Evolutionary conservation across 2,797 vertebrate genomes (phyloP).

Genomic region (Syndactyla subalaris): DNA sequence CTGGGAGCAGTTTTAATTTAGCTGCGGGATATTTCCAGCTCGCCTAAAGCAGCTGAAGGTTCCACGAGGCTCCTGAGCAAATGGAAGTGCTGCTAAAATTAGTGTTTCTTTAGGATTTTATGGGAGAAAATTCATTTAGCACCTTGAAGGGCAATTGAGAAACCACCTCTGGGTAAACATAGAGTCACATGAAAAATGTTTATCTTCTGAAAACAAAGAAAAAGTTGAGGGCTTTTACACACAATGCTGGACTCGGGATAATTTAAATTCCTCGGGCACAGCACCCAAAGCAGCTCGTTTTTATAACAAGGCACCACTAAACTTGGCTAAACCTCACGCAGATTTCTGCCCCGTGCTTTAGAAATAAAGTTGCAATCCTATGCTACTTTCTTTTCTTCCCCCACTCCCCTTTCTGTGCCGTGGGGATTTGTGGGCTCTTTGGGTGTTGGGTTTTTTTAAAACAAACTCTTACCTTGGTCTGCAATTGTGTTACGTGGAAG

Average conservation of each 20-base stretch:
- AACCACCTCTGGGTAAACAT: background rate
- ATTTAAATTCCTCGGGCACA: background rate
- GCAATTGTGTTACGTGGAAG: background rate
- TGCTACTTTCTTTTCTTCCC: background rate
- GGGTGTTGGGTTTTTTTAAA: background rate
- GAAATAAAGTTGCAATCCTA: background rate
- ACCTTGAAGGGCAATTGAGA: background rate
- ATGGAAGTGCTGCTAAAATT: background rate
- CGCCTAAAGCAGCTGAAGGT: background rate
- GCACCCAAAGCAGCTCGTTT: background rate
- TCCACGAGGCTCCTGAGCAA: background rate
- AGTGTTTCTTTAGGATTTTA: background rate
- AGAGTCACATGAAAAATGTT: fast-evolving
- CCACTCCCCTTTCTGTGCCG: background rate
- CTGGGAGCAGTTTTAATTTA: background rate
- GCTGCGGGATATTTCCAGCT: background rate
- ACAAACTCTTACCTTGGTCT: background rate
- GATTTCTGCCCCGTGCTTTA: background rate
- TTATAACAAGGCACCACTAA: background rate
- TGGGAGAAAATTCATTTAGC: fast-evolving
- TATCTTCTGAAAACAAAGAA: background rate
- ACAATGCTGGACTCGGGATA: background rate
- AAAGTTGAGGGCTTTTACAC: background rate
- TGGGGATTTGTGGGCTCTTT: background rate
- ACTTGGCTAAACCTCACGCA: background rate